Conservation (phyloP, 1,140 invertebrate species). For the Habropoda laboriosa region DNA sequence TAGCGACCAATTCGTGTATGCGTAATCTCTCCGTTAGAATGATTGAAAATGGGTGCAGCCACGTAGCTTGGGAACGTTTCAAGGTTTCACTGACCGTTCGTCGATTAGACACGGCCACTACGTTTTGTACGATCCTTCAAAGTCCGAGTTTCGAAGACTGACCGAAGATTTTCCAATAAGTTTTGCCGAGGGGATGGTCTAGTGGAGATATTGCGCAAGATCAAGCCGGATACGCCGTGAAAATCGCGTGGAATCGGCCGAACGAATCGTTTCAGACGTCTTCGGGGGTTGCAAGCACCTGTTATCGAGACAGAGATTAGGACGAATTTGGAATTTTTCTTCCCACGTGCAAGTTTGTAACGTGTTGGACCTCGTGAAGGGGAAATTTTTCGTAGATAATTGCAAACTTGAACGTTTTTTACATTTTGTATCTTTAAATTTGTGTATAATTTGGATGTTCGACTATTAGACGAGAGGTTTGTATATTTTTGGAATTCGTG, state of each 20-base stretch:
- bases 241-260: slow-evolving; percentile 34
- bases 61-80: neutral
- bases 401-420: too few species aligned
- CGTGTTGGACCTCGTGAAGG: neutral
- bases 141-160: slow-evolving; percentile 49
- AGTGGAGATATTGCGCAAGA: neutral
- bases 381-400: neutral
- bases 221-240: slow-evolving; percentile 55
- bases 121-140: slow-evolving; percentile 44
- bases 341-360: neutral
- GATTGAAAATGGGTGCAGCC: slow-evolving; percentile 26
- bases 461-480: too few species aligned
- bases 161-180: slow-evolving; percentile 61
- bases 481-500: neutral
- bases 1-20: slow-evolving; percentile 52
- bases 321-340: neutral
- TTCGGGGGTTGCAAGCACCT: slow-evolving; percentile 68
- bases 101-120: slow-evolving; percentile 45
- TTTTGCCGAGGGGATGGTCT: neutral
- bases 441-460: too few species aligned
- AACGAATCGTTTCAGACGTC: slow-evolving; percentile 63
- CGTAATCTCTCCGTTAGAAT: slow-evolving; percentile 21
- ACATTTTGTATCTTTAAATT: too few species aligned
- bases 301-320: slow-evolving; percentile 53
- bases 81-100: slow-evolving; percentile 28